A percentile compares a stretch with the other conserved stretches of the same genome.
phyloP scores from a whole-genome alignment of 2,888 invertebrate genomes.

The Molorchus minor region DNA sequence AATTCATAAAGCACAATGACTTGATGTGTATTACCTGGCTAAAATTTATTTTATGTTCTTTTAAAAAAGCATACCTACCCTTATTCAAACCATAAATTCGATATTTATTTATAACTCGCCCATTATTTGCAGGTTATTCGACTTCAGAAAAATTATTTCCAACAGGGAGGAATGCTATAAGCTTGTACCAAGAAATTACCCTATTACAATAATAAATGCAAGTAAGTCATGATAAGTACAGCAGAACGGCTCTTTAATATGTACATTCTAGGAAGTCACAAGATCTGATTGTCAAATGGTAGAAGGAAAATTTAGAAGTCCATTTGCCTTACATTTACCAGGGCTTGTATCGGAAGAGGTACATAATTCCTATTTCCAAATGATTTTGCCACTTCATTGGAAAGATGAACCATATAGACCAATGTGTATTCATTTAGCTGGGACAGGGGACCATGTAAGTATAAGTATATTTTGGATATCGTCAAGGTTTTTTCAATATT shows the following conservation, averaged over 20 bases:
- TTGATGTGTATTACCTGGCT: no score
- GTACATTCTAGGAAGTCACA: conserved; percentile 72
- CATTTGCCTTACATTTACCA: conserved; percentile 83
- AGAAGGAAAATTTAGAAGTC: conserved; percentile 89
- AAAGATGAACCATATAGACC: conserved; percentile 73
- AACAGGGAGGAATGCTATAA: conserved; percentile 83
- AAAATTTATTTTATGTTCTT: neutral
- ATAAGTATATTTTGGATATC: conserved; percentile 21
- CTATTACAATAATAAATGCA: conserved; percentile 88
- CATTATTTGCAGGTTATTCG: conserved; percentile 79
- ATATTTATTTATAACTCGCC: conserved; percentile 11
- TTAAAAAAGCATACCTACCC: neutral
- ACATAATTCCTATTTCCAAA: conserved; percentile 85
- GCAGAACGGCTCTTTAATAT: conserved; percentile 20
- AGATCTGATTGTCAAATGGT: conserved; percentile 77
- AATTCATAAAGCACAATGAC: no score
- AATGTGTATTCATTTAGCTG: conserved; percentile 93
- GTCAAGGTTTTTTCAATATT: conserved; percentile 23
- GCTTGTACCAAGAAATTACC: conserved; percentile 83
- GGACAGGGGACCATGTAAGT: conserved; percentile 97
- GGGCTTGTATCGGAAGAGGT: conserved; percentile 87
- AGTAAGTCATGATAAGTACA: conserved; percentile 39
- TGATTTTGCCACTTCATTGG: conserved; percentile 86
- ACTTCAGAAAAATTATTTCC: conserved; percentile 87
- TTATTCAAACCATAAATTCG: neutral